A percentile compares a stretch with the other conserved stretches of the same genome.
These are phyloP conservation scores for Cataglyphis livida DNA, from an alignment of 2,888 invertebrate genomes.

Conservation along the genomic window DNA sequence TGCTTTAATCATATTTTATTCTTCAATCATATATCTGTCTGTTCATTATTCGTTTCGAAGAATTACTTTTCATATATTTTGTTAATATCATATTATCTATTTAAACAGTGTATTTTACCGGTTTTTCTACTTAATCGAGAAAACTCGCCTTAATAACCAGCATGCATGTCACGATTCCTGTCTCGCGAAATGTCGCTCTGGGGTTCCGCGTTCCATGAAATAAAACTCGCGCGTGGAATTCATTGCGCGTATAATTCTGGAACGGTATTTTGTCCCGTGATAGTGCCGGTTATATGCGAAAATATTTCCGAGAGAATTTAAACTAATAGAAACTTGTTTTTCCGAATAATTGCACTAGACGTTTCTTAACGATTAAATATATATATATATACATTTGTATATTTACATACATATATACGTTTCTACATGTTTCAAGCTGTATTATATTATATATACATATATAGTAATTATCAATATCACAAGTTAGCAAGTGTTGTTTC, in stretches of 20 bases:
- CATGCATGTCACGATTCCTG: slow-evolving; percentile 23
- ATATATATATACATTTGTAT: background rate
- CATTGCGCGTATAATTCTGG: background rate
- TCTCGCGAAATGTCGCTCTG: slow-evolving; percentile 14
- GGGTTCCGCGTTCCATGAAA: slow-evolving; percentile 34
- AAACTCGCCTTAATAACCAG: slow-evolving; percentile 23
- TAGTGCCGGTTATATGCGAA: background rate
- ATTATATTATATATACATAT: background rate
- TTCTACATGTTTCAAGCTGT: background rate
- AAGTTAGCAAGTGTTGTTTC: background rate
- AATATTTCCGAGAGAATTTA: slow-evolving; percentile 41
- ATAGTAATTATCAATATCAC: background rate
- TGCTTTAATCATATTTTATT: background rate
- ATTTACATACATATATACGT: background rate
- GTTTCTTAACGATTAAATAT: slow-evolving; percentile 61
- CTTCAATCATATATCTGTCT: background rate
- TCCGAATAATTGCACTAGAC: slow-evolving; percentile 51
- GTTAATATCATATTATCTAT: background rate
- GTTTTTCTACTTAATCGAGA: background rate
- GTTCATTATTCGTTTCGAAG: background rate
- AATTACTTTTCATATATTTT: background rate
- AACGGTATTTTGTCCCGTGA: background rate
- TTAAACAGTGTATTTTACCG: background rate
- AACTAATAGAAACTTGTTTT: slow-evolving; percentile 43
- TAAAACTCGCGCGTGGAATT: background rate